phyloP scores from a whole-genome alignment of 2,888 invertebrate species.

The Thumatha senex region DNA sequence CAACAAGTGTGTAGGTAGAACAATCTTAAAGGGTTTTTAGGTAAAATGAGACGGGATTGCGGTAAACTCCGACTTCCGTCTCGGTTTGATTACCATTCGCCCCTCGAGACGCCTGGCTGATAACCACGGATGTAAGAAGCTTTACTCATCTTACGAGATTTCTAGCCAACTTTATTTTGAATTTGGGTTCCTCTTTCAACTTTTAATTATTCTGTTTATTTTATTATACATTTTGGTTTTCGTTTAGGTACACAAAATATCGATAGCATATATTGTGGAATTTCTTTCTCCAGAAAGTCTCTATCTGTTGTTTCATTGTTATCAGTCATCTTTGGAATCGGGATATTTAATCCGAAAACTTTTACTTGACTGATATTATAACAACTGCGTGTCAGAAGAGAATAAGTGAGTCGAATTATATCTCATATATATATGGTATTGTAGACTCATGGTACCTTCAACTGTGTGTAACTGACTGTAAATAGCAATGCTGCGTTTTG shows the following conservation, averaged over 20 bases:
- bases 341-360: no score
- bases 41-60: conserved; percentile 66
- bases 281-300: not conserved
- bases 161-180: conserved; percentile 33
- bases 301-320: not conserved
- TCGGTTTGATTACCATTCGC: conserved; percentile 71
- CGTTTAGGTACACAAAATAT: not conserved
- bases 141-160: conserved; percentile 41
- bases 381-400: no score
- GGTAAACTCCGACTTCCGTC: conserved; percentile 58
- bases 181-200: conserved; percentile 21
- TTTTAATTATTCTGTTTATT: conserved; percentile 31
- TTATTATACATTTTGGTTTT: conserved; percentile 13
- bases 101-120: conserved; percentile 61
- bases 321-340: no score
- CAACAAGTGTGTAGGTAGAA: conserved; percentile 38
- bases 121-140: conserved; percentile 49
- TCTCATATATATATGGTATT: no score
- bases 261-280: not conserved
- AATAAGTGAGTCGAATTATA: no score
- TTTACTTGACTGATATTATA: no score
- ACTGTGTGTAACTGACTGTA: no score
- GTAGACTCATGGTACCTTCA: no score
- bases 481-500: no score
- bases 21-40: conserved; percentile 67